Evolutionary conservation across 2,797 vertebrate genomes (phyloP).

Genomic region (Setipinna tenuifilis): DNA sequence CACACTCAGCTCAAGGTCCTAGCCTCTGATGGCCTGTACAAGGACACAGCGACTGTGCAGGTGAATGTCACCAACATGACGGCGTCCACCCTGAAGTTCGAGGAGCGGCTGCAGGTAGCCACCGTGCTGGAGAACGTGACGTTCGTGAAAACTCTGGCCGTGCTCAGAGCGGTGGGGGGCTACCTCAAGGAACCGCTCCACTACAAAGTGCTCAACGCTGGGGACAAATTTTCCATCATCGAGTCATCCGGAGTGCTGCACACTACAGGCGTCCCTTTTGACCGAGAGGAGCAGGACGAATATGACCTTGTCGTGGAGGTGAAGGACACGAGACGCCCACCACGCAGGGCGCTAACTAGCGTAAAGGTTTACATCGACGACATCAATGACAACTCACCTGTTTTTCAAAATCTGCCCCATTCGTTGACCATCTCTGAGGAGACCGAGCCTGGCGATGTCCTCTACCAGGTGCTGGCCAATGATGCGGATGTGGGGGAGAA

Average conservation of each 20-base stretch:
- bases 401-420: conserved; percentile 89
- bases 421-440: conserved; percentile 86
- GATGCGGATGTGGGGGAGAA: conserved; percentile 89
- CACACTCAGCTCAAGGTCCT: conserved; percentile 79
- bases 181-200: conserved; percentile 87
- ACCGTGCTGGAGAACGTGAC: conserved; percentile 82
- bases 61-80: conserved; percentile 77
- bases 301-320: conserved; percentile 86
- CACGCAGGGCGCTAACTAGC: conserved; percentile 80
- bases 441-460: conserved; percentile 89
- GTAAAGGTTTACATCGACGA: conserved; percentile 89
- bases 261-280: conserved; percentile 85
- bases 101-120: conserved; percentile 72
- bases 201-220: conserved; percentile 85
- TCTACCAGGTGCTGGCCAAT: conserved; percentile 88
- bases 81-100: conserved; percentile 79
- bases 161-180: conserved; percentile 79
- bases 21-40: conserved; percentile 87
- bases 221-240: conserved; percentile 81
- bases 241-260: conserved; percentile 86
- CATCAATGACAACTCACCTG: conserved; percentile 88
- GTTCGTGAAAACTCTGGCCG: conserved; percentile 73
- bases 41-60: conserved; percentile 79
- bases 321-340: conserved; percentile 82
- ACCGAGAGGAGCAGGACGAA: conserved; percentile 82